Percentiles rank a stretch among this genome's conserved stretches.
Conservation (phyloP, 2,113 vertebrate species). For the Gila orcuttii region DNA sequence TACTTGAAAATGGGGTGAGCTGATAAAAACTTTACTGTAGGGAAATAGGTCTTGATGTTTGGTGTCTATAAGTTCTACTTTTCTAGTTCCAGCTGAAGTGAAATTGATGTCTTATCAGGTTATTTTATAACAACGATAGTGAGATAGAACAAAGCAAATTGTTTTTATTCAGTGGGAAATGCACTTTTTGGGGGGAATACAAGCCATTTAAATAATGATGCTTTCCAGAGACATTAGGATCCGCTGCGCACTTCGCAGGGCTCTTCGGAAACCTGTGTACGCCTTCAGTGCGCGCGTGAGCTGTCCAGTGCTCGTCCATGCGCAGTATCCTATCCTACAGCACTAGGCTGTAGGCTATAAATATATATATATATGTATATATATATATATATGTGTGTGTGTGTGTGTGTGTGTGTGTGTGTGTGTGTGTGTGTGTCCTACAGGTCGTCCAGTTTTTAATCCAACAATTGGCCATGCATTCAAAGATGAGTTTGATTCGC, state of each 20-base stretch:
- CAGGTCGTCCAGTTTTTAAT: neutral
- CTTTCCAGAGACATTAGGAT: neutral
- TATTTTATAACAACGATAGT: neutral
- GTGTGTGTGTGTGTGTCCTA: neutral
- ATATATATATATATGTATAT: too few relatives aligned
- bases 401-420: too few relatives aligned
- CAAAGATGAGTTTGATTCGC: neutral
- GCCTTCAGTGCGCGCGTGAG: too few relatives aligned
- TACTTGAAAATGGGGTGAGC: conserved; percentile 97
- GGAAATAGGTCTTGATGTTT: neutral
- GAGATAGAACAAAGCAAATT: neutral
- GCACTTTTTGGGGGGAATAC: neutral
- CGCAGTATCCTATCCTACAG: too few relatives aligned
- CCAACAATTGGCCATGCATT: neutral
- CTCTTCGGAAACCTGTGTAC: neutral
- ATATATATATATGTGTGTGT: too few relatives aligned
- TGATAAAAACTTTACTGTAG: neutral
- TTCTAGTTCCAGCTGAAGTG: neutral
- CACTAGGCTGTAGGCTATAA: too few relatives aligned
- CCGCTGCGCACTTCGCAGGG: neutral
- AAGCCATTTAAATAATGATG: neutral
- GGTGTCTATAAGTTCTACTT: neutral
- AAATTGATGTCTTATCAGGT: neutral
- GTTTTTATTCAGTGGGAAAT: neutral
- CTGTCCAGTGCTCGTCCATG: too few relatives aligned